phyloP scores from a whole-genome alignment of 2,888 invertebrate genomes.

The Mellilla xanthometata region DNA sequence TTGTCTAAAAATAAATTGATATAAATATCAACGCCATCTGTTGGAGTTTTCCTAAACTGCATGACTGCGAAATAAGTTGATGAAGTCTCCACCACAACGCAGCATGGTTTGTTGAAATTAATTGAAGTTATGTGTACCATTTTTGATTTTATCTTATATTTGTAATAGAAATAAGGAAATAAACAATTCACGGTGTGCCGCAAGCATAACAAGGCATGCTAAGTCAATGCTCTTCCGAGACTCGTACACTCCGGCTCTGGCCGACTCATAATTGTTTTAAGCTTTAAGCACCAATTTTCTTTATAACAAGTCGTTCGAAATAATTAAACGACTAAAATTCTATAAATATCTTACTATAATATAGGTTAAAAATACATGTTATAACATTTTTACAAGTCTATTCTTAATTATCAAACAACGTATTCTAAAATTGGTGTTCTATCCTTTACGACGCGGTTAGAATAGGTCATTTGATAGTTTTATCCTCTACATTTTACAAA shows the following conservation, averaged over 20 bases:
- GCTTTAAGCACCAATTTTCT: constrained; percentile 83
- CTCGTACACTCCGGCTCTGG: constrained; percentile 74
- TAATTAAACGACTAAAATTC: constrained; percentile 82
- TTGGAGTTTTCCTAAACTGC: too few relatives aligned
- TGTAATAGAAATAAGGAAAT: too few relatives aligned
- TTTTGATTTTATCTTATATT: too few relatives aligned
- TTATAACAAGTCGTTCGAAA: constrained; percentile 83
- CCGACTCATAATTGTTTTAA: constrained; percentile 72
- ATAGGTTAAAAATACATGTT: constrained; percentile 82
- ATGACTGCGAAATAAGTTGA: too few relatives aligned
- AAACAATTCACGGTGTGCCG: constrained; percentile 41
- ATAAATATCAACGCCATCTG: too few relatives aligned
- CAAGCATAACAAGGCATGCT: constrained; percentile 80
- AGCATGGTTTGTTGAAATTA: too few relatives aligned
- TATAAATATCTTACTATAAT: constrained; percentile 82
- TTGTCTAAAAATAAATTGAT: constrained; percentile 11
- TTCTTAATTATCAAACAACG: constrained; percentile 65
- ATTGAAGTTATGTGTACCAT: too few relatives aligned
- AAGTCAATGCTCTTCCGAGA: constrained; percentile 78
- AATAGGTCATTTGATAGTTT: constrained; percentile 53
- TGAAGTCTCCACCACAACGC: too few relatives aligned
- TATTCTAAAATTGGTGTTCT: constrained; percentile 42
- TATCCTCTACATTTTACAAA: constrained; percentile 42
- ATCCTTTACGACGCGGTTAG: constrained; percentile 26
- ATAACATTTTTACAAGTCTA: constrained; percentile 82